Conservation (phyloP, 2,113 vertebrate species). For the Puma concolor region DNA sequence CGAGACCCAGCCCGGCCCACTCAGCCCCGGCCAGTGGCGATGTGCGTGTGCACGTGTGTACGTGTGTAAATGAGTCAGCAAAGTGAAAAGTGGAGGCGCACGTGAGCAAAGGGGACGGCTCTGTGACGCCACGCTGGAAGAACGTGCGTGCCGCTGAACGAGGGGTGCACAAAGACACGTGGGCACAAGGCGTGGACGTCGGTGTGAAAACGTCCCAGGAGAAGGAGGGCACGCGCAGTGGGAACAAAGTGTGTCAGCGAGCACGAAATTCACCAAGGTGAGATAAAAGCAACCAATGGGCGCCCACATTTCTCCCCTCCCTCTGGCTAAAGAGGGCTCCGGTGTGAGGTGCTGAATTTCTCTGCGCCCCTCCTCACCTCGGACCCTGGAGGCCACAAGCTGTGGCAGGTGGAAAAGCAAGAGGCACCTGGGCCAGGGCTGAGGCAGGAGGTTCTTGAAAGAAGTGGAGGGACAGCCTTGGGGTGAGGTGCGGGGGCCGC, state of each 20-base stretch:
- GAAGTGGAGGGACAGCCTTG: no score
- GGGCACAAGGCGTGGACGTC: fast-evolving
- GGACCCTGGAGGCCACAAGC: background rate
- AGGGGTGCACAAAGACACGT: background rate
- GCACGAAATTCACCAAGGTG: fast-evolving
- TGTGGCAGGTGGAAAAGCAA: background rate
- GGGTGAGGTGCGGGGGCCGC: background rate
- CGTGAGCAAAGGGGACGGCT: background rate
- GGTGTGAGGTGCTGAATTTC: background rate
- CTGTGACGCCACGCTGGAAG: fast-evolving
- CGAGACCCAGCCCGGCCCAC: conserved; percentile 49
- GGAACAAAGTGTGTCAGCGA: fast-evolving
- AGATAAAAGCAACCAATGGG: fast-evolving
- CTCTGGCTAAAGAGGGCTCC: background rate
- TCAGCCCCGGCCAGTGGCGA: background rate
- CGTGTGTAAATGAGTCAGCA: fast-evolving
- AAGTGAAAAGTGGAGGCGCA: fast-evolving
- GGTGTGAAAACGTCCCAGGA: fast-evolving
- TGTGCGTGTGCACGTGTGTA: fast-evolving
- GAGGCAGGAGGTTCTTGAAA: background rate
- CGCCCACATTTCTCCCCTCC: background rate
- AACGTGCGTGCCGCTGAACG: fast-evolving
- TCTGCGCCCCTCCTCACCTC: fast-evolving
- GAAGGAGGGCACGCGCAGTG: fast-evolving
- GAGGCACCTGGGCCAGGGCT: background rate